phyloP scores from a whole-genome alignment of 2,888 invertebrate species.

The Hetaerina titia region DNA sequence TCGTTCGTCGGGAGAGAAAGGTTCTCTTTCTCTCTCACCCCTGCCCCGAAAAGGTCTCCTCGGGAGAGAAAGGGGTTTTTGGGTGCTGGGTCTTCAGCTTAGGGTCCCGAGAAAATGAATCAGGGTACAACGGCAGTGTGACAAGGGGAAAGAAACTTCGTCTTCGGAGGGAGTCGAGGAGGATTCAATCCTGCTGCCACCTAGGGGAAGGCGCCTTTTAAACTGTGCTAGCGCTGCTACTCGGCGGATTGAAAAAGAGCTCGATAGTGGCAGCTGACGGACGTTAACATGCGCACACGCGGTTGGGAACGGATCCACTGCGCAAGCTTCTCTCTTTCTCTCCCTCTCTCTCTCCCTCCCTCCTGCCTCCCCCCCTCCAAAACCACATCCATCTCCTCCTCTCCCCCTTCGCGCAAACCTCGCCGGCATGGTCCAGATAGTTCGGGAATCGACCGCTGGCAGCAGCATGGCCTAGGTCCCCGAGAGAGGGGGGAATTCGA shows the following conservation, averaged over 20 bases:
- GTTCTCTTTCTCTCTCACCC: not conserved
- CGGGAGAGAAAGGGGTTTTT: too few species aligned
- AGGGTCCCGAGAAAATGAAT: not conserved
- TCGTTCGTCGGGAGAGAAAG: not conserved
- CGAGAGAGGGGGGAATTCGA: not conserved
- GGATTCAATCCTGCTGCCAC: constrained; percentile 12
- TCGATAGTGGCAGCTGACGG: constrained; percentile 67
- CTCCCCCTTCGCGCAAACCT: not conserved
- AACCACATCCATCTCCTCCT: not conserved
- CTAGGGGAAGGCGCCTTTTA: constrained; percentile 47
- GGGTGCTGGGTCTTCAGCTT: not conserved
- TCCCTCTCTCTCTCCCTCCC: constrained; percentile 6
- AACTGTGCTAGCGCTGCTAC: constrained; percentile 62
- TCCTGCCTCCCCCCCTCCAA: not conserved
- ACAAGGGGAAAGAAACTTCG: not conserved
- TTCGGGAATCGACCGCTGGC: constrained; percentile 54
- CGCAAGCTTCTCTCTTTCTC: constrained; percentile 54
- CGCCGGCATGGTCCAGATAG: constrained; percentile 49
- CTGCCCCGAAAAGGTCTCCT: too few species aligned
- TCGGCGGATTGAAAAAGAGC: constrained; percentile 58
- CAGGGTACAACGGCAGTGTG: not conserved
- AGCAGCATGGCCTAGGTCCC: constrained; percentile 44
- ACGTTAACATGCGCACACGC: constrained; percentile 57
- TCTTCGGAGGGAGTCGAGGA: not conserved
- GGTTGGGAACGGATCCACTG: not conserved